A percentile compares a stretch with the other conserved stretches of the same genome.
phyloP scores from a whole-genome alignment of 2,888 invertebrate genomes.

The Drosophila birchii region DNA sequence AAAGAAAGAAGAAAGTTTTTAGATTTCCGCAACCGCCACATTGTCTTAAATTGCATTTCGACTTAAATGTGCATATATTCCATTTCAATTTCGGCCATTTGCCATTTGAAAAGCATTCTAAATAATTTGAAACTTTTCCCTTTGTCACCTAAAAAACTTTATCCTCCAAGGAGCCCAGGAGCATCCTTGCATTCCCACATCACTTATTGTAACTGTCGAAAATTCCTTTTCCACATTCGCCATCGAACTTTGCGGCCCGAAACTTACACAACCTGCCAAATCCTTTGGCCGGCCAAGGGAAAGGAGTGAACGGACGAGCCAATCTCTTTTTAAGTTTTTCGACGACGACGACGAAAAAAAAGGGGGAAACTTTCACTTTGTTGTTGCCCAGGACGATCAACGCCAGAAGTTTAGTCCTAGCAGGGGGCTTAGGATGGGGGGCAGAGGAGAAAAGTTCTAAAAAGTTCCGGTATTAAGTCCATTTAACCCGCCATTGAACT shows the following conservation, averaged over 20 bases:
- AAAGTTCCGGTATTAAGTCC: conserved; percentile 79
- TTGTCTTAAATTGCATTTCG: conserved; percentile 34
- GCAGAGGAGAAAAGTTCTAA: conserved; percentile 55
- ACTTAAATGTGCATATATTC: conserved; percentile 39
- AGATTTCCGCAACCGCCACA: conserved; percentile 14
- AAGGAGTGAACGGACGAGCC: conserved; percentile 39
- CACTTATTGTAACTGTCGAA: conserved; percentile 50
- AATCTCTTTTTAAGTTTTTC: conserved; percentile 76
- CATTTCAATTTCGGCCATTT: conserved; percentile 39
- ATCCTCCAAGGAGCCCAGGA: conserved; percentile 10
- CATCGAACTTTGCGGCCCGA: conserved; percentile 35
- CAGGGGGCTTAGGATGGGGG: conserved; percentile 1
- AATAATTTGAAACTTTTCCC: conserved; percentile 52
- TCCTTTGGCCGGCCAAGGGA: conserved; percentile 33
- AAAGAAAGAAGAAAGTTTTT: conserved; percentile 10
- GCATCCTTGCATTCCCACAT: conserved; percentile 24
- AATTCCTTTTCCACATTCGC: conserved; percentile 41
- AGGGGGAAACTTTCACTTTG: conserved; percentile 70
- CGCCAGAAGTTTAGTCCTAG: conserved; percentile 57
- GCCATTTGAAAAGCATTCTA: conserved; percentile 34
- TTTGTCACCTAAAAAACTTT: conserved; percentile 51
- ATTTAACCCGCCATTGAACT: conserved; percentile 81
- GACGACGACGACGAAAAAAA: conserved; percentile 16
- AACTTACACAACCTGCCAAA: conserved; percentile 27
- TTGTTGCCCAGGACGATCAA: conserved; percentile 70